A percentile compares a stretch with the other conserved stretches of the same genome.
Evolutionary conservation across 2,797 vertebrate species (phyloP).

Genomic region (Labeo calbasu): DNA sequence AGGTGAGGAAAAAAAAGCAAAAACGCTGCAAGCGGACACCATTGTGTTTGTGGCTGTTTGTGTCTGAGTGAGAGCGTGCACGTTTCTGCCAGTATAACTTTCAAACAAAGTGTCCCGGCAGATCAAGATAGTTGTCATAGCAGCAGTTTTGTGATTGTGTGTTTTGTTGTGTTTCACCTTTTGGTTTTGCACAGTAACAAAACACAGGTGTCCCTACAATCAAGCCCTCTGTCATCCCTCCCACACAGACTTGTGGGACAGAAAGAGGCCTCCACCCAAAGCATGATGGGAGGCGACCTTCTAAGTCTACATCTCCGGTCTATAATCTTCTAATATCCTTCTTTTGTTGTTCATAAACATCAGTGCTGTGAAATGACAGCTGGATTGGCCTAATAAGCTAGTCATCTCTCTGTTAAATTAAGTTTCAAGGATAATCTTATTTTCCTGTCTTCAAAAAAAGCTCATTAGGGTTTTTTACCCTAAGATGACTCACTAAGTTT

Average conservation of each 20-base stretch:
- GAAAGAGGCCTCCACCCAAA: constrained; percentile 49
- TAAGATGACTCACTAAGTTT: not conserved
- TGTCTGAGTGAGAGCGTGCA: not conserved
- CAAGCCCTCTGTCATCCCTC: constrained; percentile 33
- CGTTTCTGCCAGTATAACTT: constrained; percentile 35
- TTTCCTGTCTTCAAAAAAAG: not conserved
- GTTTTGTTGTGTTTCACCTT: constrained; percentile 43
- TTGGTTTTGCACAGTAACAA: constrained; percentile 41
- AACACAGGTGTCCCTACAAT: constrained; percentile 53
- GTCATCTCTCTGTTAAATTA: not conserved
- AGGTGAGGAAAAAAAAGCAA: constrained; percentile 10
- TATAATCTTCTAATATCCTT: constrained; percentile 46
- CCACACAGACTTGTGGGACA: constrained; percentile 43
- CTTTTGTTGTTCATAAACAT: constrained; percentile 36
- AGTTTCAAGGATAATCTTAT: constrained; percentile 1
- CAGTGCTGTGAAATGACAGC: constrained; percentile 20
- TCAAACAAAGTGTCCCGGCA: constrained; percentile 44
- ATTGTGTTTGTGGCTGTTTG: constrained; percentile 21
- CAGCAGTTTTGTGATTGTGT: constrained; percentile 55
- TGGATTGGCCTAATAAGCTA: constrained; percentile 23
- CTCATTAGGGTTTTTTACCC: not conserved
- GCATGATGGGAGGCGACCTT: constrained; percentile 9
- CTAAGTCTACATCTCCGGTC: constrained; percentile 34
- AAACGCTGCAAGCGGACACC: constrained; percentile 18
- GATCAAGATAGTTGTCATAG: constrained; percentile 47